Base-by-base conservation (phyloP, 2,888 invertebrate species). In the Heteromurus nitidus region DNA sequence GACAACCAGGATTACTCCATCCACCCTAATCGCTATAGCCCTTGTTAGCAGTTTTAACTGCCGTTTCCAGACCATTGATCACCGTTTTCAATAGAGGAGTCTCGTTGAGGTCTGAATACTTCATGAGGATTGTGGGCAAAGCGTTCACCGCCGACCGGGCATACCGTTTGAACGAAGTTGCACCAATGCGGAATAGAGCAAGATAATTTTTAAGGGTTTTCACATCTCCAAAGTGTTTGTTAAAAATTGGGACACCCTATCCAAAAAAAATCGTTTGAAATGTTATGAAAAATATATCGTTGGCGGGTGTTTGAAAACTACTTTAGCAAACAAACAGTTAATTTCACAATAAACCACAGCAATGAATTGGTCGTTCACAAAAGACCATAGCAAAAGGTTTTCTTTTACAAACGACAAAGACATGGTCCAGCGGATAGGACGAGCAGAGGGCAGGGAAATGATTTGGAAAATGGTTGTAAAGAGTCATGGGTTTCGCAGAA, bases 131-230 rank as follows among this genome's bases (percentile, higher is more conserved):
- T 1, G 60, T 13, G 16, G 76, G 76, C 3, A 76, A n/a, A 0
- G 58, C n/a, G 26, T 58, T 68, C 9, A 36, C 60, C 9, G 76
- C 67, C 1, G 47, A 9, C 9, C 76, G 55, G n/a, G 30, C 36
- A 36, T 58, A 76, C n/a, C 30, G 28, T 18, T 68, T 68, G n/a
- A 65, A 65, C 2, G 50, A n/a, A n/a, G 24, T 22, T 36, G 64
- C 50, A 11, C 18, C n/a, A 26, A 74, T 44, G 13, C 22, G 7
- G 13, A 58, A 20, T 0, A 68, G 5, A 1, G 68, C n/a, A 3
- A 76, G n/a, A 22, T 30, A 76, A n/a, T 76, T 2, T 0, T 26
- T 44, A n/a, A 76, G 11, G 58, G 11, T 68, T 68, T 58, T 28
- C 2, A 76, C 30, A 16, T 28, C 28, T 18, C 24, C 16, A 18